Evolutionary conservation across 2,113 vertebrate genomes (phyloP), one percentile per base, ranked within the genome.

Genomic region (Gallinago undulata): DNA sequence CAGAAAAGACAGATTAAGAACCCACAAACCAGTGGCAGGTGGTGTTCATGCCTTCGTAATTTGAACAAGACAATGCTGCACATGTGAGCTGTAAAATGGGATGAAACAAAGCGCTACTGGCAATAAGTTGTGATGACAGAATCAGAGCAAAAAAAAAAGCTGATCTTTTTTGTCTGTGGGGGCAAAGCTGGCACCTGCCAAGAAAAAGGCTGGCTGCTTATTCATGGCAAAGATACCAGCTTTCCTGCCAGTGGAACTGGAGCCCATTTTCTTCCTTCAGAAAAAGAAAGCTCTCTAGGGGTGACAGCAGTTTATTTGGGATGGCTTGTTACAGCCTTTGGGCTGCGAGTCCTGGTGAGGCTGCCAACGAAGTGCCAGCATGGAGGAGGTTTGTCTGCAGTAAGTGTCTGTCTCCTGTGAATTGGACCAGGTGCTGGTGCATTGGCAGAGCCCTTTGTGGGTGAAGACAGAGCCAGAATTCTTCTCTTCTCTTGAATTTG

Each of bases 21-120:
- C 41, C 27, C 79, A 69, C 33, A 82, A 64, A 45, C 66, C 81
- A 87, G 77, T 82, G 70, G 87, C 91, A 96, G 84, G 95, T 87
- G 89, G 78, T 83, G 81, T n/a, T 94, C 82, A 62, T 89, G 77
- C 62, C 50, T 53, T 91, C 74, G 45, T 91, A 21, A 93, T 83
- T 70, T 81, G 41, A 80, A 63, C 31, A 86, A 75, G 48, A 89
- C 69, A 94, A 48, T 73, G 66, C 77, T 82, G 69, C 57, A 66
- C 70, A 48, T 85, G 84, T 77, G 67, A 94, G 37, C 70, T 77
- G 62, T 60, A 77, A 93, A 96, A 77, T 84, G 35, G 35, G 51
- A 67, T 68, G 76, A 72, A 82, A 88, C 6, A 45, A 92, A 86
- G 21, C 19, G 27, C 47, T 81, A 4, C 48, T 78, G 94, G 73